Base-by-base conservation (phyloP, 2,797 vertebrate species). In the Alosa sapidissima region DNA sequence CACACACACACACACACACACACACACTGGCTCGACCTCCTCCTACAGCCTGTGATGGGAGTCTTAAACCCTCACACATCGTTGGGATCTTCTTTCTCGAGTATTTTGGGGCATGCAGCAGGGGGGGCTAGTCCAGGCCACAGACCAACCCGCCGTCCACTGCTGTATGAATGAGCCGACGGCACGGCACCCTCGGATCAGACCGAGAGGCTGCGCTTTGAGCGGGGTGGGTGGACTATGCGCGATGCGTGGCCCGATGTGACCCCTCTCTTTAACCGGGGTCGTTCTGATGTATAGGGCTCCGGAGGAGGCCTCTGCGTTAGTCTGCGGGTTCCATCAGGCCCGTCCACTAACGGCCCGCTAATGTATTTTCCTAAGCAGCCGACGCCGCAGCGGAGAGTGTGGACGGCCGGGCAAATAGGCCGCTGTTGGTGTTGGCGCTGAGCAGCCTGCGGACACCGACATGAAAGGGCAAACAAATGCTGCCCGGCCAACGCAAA, bases 381-480 rank as follows among this genome's bases (percentile, higher is more conserved):
- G 65, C 65, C 65, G 28, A 72, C 65, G 36, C 19, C 13, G 16
- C 36, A 36, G 49, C 82, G 24, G 82, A 58, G 85, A 72, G 78
- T 83, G 89, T 86, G 87, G 81, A 85, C 68, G 52, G 65, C 75
- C 47, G 24, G 68, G 86, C 81, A 82, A 88, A 88, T 62, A 84
- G 62, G 21, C 33, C 81, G 48, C 81, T 91, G 90, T 91, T 89
- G 84, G 84, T 91, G 85, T 91, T 91, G 90, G 86, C 89, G 85
- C 75, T 45, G 83, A 58, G 82, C 85, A 65, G 83, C 78, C 88
- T 87, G 19, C 3, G 55, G 55, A n/a, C 55, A 65, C 48, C 58
- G 83, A 82, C 72, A 84, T 82, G 81, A 85, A 87, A 89, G 85
- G 78, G 86, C 84, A 90, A 92, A 91, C 87, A 86, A 87, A 89